Percentiles rank a stretch among this genome's conserved stretches.
phyloP scores from a whole-genome alignment of 1,140 invertebrate genomes.

The Drosophila dunni region DNA sequence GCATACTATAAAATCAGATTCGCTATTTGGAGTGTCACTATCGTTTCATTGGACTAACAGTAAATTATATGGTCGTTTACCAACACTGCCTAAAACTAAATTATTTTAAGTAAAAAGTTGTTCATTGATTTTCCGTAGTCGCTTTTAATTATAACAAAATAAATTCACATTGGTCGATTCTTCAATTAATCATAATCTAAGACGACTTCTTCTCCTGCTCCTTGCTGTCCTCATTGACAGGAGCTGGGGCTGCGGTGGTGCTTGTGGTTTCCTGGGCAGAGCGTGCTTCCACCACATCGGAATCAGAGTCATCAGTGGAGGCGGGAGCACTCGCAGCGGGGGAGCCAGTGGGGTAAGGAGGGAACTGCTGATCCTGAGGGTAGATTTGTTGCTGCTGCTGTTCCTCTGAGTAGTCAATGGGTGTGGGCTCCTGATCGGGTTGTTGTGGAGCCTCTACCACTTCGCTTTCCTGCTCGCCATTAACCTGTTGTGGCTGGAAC shows the following conservation, averaged over 20 bases:
- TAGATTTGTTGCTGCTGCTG: slow-evolving; percentile 59
- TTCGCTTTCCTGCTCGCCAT: slow-evolving; percentile 58
- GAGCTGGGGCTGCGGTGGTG: slow-evolving; percentile 66
- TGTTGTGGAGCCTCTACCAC: slow-evolving; percentile 69
- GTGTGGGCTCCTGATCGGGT: slow-evolving; percentile 62
- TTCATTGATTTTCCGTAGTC: background rate
- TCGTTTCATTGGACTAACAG: too few relatives aligned
- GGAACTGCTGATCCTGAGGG: slow-evolving; percentile 75
- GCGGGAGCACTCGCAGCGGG: slow-evolving; percentile 24
- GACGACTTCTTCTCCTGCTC: slow-evolving; percentile 53
- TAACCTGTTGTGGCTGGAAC: slow-evolving; percentile 52
- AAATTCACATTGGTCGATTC: background rate
- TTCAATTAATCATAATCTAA: slow-evolving; percentile 37
- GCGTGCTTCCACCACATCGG: slow-evolving; percentile 78
- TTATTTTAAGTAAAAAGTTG: background rate
- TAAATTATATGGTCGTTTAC: background rate
- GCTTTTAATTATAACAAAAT: slow-evolving; percentile 34
- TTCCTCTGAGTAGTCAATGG: slow-evolving; percentile 64
- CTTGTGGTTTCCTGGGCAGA: slow-evolving; percentile 51
- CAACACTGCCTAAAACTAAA: background rate
- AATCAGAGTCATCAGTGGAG: slow-evolving; percentile 69
- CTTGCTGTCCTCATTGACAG: slow-evolving; percentile 52
- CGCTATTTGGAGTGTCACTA: too few relatives aligned
- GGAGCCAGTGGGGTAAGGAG: slow-evolving; percentile 59
- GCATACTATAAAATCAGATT: background rate